Conservation (phyloP, 1,140 invertebrate species). For the Subanguina moxae region DNA sequence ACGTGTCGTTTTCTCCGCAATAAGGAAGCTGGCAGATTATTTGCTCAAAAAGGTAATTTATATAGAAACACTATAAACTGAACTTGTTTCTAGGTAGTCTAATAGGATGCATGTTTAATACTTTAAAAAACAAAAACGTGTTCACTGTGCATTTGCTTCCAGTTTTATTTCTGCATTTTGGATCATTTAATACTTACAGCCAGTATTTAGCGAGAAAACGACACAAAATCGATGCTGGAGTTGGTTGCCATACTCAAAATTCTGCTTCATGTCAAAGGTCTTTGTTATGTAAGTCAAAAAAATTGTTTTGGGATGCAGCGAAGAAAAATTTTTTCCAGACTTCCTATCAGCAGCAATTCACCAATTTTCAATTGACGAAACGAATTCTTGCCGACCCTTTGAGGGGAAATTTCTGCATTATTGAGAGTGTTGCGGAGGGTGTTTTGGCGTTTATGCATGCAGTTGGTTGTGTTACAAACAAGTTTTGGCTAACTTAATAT, state of each 20-base stretch:
- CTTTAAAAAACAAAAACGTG: too few relatives aligned
- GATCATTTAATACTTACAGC: too few relatives aligned
- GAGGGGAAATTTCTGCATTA: slow-evolving; percentile 65
- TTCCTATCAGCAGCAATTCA: slow-evolving; percentile 62
- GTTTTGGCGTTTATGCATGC: slow-evolving; percentile 70
- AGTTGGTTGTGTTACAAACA: slow-evolving; percentile 59
- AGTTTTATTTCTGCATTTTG: too few relatives aligned
- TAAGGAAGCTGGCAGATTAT: slow-evolving; percentile 65
- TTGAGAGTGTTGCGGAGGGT: slow-evolving; percentile 68
- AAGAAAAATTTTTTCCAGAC: slow-evolving; percentile 10
- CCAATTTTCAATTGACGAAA: slow-evolving; percentile 66
- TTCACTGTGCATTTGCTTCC: too few relatives aligned
- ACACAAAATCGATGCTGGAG: slow-evolving; percentile 70
- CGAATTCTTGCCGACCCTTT: slow-evolving; percentile 63
- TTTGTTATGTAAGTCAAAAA: slow-evolving; percentile 16
- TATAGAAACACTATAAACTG: too few relatives aligned
- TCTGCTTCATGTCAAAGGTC: slow-evolving; percentile 29
- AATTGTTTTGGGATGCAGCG: neutral
- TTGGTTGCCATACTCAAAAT: slow-evolving; percentile 63
- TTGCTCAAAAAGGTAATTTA: slow-evolving; percentile 62
- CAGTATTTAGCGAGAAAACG: slow-evolving; percentile 66
- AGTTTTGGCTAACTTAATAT: slow-evolving; percentile 17
- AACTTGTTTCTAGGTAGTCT: too few relatives aligned
- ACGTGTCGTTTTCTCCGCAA: slow-evolving; percentile 63
- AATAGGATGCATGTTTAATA: too few relatives aligned